Evolutionary conservation across 2,797 vertebrate species (phyloP), one percentile per base, ranked within the genome.

Genomic region (Acanthurus tractus): DNA sequence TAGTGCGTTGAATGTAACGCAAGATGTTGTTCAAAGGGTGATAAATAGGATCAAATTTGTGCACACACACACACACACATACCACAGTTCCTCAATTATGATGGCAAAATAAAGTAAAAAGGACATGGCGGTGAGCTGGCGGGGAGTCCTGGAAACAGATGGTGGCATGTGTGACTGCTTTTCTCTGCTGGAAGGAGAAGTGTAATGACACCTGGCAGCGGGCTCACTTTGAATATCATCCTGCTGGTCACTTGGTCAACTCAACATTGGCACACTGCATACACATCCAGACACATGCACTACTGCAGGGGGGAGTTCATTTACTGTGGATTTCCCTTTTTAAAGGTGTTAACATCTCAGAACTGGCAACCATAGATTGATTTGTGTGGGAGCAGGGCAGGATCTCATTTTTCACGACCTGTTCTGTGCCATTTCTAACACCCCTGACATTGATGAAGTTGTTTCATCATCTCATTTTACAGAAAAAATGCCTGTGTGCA

Each of bases 211-310:
- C 83, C 87, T 88, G 89, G 85, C 85, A 82, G 81, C 63, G 44
- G 38, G 34, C 54, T 82, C 74, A 68, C 79, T 67, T 14, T 81
- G 68, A 86, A 86, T 73, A 78, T 83, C 54, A 69, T 81, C 83
- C 84, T 85, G 79, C 70, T 73, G 78, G 80, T 88, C 88, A 89
- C 78, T 89, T 85, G 88, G 85, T 89, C 87, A 91, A 78, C 81
- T 75, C 76, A 86, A 82, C 86, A 82, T 78, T 82, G 85, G 79
- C 70, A 54, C 67, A 61, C 56, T 34, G 59, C 63, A 49, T 55
- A 63, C 53, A 74, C 52, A 82, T 38, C 48, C 52, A 62, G 46
- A 81, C 65, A 61, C 48, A 50, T n/a, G 40, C 49, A 53, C 36
- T 8, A 45, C 75, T 66, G 72, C 67, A 63, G 75, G 67, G 63